A percentile compares a stretch with the other conserved stretches of the same genome.
Evolutionary conservation across 1,140 invertebrate species (phyloP).

Genomic region (Magallana ariakensis): DNA sequence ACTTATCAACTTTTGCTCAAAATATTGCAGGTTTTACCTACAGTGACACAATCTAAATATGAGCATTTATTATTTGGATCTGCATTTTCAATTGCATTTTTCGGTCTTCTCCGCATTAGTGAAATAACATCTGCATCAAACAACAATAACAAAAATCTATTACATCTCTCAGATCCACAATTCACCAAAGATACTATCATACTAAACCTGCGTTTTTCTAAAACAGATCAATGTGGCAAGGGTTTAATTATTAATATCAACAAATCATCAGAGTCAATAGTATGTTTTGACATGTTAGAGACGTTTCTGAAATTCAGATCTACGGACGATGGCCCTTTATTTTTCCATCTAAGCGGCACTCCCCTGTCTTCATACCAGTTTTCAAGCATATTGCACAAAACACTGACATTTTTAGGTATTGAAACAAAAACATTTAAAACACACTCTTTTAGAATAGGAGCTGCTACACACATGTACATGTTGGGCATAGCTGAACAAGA

Average conservation of each 20-base stretch:
- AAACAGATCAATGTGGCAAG: conserved; percentile 2
- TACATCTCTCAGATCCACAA: neutral
- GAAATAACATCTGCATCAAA: neutral
- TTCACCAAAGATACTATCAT: neutral
- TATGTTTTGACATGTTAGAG: neutral
- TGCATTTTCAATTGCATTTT: conserved; percentile 15
- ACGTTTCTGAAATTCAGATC: neutral
- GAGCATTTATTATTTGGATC: conserved; percentile 3
- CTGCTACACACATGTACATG: too few relatives aligned
- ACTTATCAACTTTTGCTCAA: neutral
- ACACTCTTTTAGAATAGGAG: too few relatives aligned
- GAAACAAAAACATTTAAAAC: too few relatives aligned
- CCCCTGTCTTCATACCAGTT: neutral
- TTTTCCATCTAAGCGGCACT: neutral
- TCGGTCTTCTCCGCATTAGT: neutral
- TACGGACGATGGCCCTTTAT: neutral
- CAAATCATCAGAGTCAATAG: neutral
- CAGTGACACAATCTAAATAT: neutral
- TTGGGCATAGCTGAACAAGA: too few relatives aligned
- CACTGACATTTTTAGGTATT: neutral
- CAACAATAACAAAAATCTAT: neutral
- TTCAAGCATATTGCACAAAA: neutral
- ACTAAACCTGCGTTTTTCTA: neutral
- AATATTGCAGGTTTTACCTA: neutral
- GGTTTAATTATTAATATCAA: neutral